Evolutionary conservation across 2,888 invertebrate species (phyloP).

Genomic region (Pandemis corylana): DNA sequence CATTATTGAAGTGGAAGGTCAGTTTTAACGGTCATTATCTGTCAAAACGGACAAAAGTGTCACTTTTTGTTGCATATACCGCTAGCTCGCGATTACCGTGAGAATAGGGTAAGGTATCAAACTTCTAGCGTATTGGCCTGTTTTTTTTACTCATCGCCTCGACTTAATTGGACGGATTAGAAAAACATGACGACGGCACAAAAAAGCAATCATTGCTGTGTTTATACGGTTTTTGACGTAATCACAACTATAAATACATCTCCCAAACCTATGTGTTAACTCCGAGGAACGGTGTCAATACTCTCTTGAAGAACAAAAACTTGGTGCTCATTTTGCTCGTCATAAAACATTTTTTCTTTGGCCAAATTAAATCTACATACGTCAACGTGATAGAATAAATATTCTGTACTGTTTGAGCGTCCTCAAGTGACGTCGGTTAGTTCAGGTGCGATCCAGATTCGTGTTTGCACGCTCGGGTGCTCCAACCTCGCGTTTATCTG

Average conservation of each 20-base stretch:
- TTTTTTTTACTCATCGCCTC: constrained; percentile 27
- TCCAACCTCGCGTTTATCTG: neutral
- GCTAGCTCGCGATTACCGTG: constrained; percentile 36
- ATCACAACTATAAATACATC: constrained; percentile 26
- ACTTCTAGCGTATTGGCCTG: constrained; percentile 5
- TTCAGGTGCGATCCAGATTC: constrained; percentile 75
- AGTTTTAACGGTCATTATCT: constrained; percentile 41
- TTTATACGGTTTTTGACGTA: constrained; percentile 23
- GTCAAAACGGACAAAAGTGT: constrained; percentile 41
- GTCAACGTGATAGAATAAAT: constrained; percentile 21
- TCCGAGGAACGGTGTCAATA: constrained; percentile 21
- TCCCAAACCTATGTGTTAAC: neutral
- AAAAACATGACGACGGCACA: constrained; percentile 25
- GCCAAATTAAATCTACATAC: constrained; percentile 27
- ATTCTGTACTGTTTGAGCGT: constrained; percentile 43
- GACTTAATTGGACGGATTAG: constrained; percentile 30
- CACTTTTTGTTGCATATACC: constrained; percentile 43
- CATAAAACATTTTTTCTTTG: constrained; percentile 14
- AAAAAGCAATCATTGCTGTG: constrained; percentile 26
- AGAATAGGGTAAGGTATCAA: constrained; percentile 29
- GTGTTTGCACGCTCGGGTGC: constrained; percentile 54
- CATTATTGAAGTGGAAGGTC: constrained; percentile 44
- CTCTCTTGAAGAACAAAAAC: neutral
- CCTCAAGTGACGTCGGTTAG: constrained; percentile 67
- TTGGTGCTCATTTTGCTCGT: neutral